Conservation (phyloP, 1,140 invertebrate genomes). For the Cydia splendana region DNA sequence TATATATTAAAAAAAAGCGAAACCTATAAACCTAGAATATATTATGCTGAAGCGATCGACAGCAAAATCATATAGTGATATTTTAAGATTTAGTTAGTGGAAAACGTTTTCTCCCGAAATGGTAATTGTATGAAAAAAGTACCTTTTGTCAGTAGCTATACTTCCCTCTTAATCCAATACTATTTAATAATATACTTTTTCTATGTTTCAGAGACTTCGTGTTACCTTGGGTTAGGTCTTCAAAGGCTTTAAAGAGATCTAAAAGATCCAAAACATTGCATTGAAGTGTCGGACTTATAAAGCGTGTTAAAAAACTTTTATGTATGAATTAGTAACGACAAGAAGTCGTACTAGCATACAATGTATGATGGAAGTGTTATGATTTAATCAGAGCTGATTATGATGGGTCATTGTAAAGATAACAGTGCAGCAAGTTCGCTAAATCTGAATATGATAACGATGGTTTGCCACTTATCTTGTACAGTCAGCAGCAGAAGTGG, state of each 20-base stretch:
- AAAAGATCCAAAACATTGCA: conserved; percentile 71
- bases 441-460: conserved; percentile 32
- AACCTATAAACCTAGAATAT: too few species aligned
- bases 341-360: neutral
- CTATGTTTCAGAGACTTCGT: conserved; percentile 66
- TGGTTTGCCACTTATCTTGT: neutral
- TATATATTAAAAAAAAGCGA: too few species aligned
- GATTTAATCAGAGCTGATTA: conserved; percentile 5
- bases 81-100: too few species aligned
- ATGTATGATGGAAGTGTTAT: neutral
- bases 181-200: conserved; percentile 10
- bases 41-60: too few species aligned
- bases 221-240: conserved; percentile 68
- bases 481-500: too few species aligned
- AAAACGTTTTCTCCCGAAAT: too few species aligned
- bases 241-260: conserved; percentile 62
- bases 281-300: conserved; percentile 36
- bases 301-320: neutral
- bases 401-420: neutral
- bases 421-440: conserved; percentile 34
- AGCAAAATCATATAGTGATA: too few species aligned
- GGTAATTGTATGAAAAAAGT: too few species aligned
- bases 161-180: too few species aligned
- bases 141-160: too few species aligned
- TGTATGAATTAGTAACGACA: neutral